A percentile compares a stretch with the other conserved stretches of the same genome.
Conservation (phyloP, 2,888 invertebrate species). For the Phymatocera aterrima region DNA sequence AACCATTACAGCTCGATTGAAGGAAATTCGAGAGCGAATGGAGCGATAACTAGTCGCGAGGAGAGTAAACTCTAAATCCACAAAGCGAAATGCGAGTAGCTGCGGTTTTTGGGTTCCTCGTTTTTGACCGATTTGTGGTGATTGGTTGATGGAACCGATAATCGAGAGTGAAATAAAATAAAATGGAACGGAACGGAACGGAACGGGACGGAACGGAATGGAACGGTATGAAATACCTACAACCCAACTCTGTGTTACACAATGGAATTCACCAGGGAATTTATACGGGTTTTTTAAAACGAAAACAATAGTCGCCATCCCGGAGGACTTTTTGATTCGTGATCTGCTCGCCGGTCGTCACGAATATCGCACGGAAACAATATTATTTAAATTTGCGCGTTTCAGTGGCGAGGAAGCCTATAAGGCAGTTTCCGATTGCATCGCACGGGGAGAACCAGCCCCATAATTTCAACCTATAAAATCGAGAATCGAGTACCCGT, state of each 20-base stretch:
- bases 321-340: slow-evolving; percentile 33
- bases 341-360: slow-evolving; percentile 23
- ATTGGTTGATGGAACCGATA: not conserved
- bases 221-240: not conserved
- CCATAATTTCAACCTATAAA: slow-evolving; percentile 21
- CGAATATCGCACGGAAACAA: slow-evolving; percentile 38
- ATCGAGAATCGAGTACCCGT: not conserved
- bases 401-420: slow-evolving; percentile 12
- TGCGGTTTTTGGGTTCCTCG: not conserved
- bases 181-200: not conserved
- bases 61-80: not conserved
- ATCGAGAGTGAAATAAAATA: not conserved
- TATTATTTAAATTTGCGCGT: slow-evolving; percentile 36
- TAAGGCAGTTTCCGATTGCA: slow-evolving; percentile 41
- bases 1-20: not conserved
- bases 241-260: not conserved
- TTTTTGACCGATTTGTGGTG: not conserved
- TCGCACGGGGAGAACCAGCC: slow-evolving; percentile 21
- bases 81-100: not conserved
- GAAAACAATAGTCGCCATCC: slow-evolving; percentile 24
- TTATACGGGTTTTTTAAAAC: slow-evolving; percentile 38
- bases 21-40: not conserved
- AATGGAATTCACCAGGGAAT: slow-evolving; percentile 2
- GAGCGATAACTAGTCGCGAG: not conserved
- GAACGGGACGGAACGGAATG: not conserved